Conservation (phyloP, 2,888 invertebrate genomes). For the Harpalus rufipes region DNA sequence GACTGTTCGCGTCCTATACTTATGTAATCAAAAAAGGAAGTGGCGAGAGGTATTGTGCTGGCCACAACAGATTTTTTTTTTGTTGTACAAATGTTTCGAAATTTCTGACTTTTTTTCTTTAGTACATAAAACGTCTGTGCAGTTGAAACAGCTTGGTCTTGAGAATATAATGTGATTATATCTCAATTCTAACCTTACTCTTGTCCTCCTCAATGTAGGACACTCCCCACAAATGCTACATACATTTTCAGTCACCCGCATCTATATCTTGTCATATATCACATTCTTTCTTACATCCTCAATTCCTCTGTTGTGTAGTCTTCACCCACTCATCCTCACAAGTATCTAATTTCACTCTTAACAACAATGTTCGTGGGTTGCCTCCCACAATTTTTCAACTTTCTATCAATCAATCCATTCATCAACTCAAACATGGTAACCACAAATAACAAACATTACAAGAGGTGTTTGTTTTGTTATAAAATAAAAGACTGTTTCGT, state of each 20-base stretch:
- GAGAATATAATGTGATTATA: too few species aligned
- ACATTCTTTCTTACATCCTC: conserved; percentile 13
- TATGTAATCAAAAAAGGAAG: too few species aligned
- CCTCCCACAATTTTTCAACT: conserved; percentile 29
- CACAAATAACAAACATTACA: not conserved
- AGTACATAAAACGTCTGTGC: too few species aligned
- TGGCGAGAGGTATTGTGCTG: too few species aligned
- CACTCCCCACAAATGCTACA: not conserved
- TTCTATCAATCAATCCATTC: conserved; percentile 10
- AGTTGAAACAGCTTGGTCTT: too few species aligned
- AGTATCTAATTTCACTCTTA: conserved; percentile 40
- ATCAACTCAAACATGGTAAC: conserved; percentile 14
- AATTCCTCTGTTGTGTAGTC: conserved; percentile 1
- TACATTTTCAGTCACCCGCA: not conserved
- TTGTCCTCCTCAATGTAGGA: not conserved
- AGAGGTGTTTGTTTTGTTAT: not conserved
- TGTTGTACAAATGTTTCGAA: too few species aligned
- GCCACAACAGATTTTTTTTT: too few species aligned
- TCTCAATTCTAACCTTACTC: too few species aligned
- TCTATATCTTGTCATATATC: not conserved
- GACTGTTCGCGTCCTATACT: too few species aligned
- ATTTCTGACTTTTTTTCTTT: too few species aligned
- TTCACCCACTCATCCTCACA: conserved; percentile 9
- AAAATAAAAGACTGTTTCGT: not conserved
- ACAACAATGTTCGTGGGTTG: conserved; percentile 36